These are phyloP conservation scores for Ommatoiulus sabulosus DNA, from an alignment of 2,888 invertebrate species.

Conservation along the genomic window DNA sequence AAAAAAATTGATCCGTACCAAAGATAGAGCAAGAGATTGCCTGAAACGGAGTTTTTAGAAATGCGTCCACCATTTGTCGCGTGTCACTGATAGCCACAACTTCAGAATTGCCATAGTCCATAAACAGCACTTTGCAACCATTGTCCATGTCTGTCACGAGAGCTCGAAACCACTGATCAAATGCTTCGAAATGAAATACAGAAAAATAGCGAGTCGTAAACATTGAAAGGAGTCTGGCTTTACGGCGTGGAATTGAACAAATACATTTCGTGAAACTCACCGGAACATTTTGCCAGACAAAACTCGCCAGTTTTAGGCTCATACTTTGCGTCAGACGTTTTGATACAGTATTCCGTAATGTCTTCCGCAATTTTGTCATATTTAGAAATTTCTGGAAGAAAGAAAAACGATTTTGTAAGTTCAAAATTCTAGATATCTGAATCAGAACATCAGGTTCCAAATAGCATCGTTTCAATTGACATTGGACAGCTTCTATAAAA, in stretches of 20 bases:
- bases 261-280: neutral
- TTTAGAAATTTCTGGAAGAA: neutral
- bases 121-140: constrained; percentile 4
- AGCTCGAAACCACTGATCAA: constrained; percentile 51
- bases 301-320: neutral
- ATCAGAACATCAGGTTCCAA: too few relatives aligned
- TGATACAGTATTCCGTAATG: neutral
- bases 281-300: neutral
- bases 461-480: neutral
- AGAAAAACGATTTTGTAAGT: neutral
- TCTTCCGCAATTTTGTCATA: neutral
- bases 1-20: constrained; percentile 17
- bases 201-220: too few relatives aligned
- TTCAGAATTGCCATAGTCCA: constrained; percentile 55
- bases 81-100: neutral
- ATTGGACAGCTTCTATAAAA: neutral
- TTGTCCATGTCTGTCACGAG: neutral
- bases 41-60: constrained; percentile 41
- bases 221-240: neutral
- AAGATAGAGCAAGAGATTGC: constrained; percentile 42
- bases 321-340: neutral
- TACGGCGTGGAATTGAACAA: too few relatives aligned
- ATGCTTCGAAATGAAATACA: neutral
- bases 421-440: too few relatives aligned
- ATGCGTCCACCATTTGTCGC: neutral